Percentiles rank a stretch among this genome's conserved stretches.
Conservation (phyloP, 2,113 vertebrate genomes). For the Sylvietta virens region DNA sequence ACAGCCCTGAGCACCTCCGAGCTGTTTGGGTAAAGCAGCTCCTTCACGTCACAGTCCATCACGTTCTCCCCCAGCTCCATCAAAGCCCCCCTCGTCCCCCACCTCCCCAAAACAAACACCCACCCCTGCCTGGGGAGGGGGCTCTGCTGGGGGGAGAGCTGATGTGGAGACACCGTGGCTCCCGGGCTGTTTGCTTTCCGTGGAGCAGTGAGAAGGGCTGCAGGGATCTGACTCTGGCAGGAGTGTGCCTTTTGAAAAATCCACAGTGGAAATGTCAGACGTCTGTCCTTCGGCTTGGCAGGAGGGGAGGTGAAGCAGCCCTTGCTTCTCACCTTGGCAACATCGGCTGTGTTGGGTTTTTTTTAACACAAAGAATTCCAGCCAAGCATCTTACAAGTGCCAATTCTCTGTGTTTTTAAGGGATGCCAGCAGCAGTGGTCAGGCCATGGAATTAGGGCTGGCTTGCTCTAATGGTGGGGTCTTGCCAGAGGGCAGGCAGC, state of each 20-base stretch:
- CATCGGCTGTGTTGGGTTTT: rapidly evolving
- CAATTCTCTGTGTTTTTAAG: background rate
- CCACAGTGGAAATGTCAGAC: background rate
- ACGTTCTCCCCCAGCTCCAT: background rate
- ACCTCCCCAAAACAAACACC: background rate
- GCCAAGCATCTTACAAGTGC: background rate
- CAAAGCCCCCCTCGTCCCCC: background rate
- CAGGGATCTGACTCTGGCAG: background rate
- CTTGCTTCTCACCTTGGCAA: background rate
- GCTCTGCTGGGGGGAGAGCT: background rate
- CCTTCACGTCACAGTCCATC: rapidly evolving
- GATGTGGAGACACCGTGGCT: background rate
- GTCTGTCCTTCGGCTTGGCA: background rate
- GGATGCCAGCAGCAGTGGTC: background rate
- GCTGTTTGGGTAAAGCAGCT: background rate
- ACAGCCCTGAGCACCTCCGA: background rate
- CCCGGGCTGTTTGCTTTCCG: background rate
- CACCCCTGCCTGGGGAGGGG: background rate
- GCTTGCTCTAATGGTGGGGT: background rate
- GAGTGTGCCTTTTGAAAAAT: background rate
- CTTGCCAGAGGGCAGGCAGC: background rate
- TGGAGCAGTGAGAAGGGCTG: background rate
- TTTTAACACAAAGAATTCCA: background rate
- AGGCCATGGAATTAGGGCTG: background rate
- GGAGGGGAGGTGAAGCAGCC: background rate